Conservation (phyloP, 2,888 invertebrate genomes). For the Bimastos eiseni region DNA sequence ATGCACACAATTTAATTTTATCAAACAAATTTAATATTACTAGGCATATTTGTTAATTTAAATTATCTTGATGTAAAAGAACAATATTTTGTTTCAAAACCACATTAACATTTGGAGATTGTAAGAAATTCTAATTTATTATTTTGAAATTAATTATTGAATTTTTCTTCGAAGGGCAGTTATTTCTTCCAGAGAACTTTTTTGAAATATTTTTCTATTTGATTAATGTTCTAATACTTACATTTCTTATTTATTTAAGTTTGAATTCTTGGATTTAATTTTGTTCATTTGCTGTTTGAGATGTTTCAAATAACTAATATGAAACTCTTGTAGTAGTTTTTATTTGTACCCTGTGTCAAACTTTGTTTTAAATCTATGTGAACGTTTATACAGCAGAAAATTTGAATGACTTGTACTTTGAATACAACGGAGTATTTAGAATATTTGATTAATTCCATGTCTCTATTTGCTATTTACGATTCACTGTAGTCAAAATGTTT, state of each 20-base stretch:
- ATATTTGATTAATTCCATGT: background rate
- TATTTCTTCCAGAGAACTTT: background rate
- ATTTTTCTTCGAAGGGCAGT: background rate
- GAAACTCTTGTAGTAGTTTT: background rate
- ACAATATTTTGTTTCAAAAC: background rate
- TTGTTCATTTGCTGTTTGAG: background rate
- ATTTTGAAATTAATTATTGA: background rate
- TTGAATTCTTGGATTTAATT: background rate
- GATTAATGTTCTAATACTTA: background rate
- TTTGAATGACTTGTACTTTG: background rate
- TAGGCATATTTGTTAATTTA: background rate
- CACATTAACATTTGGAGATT: background rate
- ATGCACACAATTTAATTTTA: background rate
- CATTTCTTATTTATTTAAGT: background rate
- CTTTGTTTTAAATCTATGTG: background rate
- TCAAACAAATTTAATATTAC: background rate
- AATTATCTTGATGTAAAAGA: background rate
- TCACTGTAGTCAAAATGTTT: conserved; percentile 3
- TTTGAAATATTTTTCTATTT: background rate
- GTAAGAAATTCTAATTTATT: background rate
- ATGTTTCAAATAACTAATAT: background rate
- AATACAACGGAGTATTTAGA: background rate
- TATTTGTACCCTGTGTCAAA: background rate
- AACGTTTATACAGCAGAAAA: background rate
- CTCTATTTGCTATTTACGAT: background rate